phyloP scores from a whole-genome alignment of 2,888 invertebrate species.

The Mystacides longicornis region DNA sequence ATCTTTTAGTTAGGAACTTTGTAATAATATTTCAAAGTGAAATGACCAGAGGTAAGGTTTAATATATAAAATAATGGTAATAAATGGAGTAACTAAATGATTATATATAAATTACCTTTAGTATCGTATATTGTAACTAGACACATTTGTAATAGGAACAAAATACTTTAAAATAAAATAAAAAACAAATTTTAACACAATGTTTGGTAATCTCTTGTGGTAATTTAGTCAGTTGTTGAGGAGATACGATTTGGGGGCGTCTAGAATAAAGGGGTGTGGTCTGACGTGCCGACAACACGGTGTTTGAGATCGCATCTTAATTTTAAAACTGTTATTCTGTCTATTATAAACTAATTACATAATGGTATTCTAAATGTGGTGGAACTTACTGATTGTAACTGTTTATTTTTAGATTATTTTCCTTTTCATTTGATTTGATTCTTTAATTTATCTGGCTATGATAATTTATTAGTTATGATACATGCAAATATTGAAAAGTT shows the following conservation, averaged over 20 bases:
- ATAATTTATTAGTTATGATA: neutral
- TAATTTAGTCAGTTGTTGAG: neutral
- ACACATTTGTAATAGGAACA: neutral
- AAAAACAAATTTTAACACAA: neutral
- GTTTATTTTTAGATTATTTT: neutral
- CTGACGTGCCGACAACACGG: neutral
- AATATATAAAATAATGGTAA: neutral
- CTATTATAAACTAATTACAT: neutral
- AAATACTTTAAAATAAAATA: neutral
- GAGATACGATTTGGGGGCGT: neutral
- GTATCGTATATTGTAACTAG: neutral
- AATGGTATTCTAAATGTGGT: neutral
- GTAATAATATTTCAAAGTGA: neutral
- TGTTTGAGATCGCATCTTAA: neutral
- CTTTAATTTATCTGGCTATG: neutral
- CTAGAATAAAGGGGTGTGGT: neutral
- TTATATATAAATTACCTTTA: neutral
- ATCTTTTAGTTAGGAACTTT: neutral
- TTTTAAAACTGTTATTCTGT: neutral
- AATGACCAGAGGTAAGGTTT: neutral
- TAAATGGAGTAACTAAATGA: slow-evolving; percentile 1
- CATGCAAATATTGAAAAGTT: slow-evolving; percentile 2
- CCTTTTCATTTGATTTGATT: no score
- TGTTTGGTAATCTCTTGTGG: neutral
- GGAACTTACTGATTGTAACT: neutral